Conservation (phyloP, 2,797 vertebrate species). For the Babyrousa celebensis region DNA sequence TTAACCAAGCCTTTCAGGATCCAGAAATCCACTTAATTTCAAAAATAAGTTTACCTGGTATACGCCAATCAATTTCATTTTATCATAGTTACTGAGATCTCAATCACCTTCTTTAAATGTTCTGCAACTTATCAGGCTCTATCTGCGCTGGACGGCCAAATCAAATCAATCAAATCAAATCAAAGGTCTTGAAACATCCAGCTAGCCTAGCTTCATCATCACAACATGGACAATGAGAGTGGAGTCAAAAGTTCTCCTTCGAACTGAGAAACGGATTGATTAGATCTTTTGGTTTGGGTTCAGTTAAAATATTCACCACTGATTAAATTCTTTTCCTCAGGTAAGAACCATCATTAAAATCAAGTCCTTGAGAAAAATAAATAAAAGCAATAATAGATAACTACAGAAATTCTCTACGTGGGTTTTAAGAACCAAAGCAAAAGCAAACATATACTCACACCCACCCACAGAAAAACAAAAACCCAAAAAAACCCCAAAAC, state of each 20-base stretch:
- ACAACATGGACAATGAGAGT: neutral
- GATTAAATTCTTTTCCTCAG: conserved; percentile 40
- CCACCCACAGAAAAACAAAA: neutral
- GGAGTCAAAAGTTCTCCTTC: neutral
- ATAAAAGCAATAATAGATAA: conserved; percentile 71
- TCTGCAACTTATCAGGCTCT: conserved; percentile 30
- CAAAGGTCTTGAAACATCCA: neutral
- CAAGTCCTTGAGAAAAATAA: conserved; percentile 76
- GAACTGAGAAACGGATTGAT: conserved; percentile 16
- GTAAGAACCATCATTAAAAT: conserved; percentile 50
- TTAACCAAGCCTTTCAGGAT: conserved; percentile 34
- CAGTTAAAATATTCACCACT: conserved; percentile 60
- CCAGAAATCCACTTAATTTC: neutral
- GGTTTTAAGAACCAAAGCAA: conserved; percentile 52
- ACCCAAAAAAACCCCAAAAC: too few species aligned
- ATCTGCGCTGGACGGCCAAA: neutral
- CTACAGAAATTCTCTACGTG: conserved; percentile 36
- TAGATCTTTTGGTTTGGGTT: conserved; percentile 70
- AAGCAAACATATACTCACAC: neutral
- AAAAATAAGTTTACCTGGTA: conserved; percentile 46
- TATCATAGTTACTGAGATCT: conserved; percentile 52
- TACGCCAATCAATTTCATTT: conserved; percentile 27
- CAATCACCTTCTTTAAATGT: conserved; percentile 24
- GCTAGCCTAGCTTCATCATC: neutral
- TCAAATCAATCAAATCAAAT: conserved; percentile 27